Base-by-base conservation (phyloP, 2,113 vertebrate species). In the Arenaria interpres region DNA sequence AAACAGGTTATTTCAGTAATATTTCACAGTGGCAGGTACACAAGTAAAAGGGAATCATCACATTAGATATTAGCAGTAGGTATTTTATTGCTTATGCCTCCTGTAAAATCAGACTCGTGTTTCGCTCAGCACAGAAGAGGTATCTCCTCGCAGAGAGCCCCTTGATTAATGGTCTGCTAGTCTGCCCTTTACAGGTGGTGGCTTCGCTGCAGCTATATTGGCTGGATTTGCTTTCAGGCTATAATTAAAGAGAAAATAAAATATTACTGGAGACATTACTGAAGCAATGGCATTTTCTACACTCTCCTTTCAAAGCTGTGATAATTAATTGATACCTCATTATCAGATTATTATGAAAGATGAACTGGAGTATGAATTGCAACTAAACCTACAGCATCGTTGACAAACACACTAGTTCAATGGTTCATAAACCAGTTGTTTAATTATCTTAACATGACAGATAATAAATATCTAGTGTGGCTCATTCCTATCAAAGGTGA, bases 11-110 rank as follows among this genome's bases (percentile, higher is more conserved):
- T 96, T 96, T 94, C 89, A 71, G 81, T 96, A 87, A 89, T 97
- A 97, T 96, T 95, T 95, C 94, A 96, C 54, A 43, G 71, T 97
- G 95, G 73, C 95, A 95, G 92, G 87, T 93, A 86, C 75, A 96
- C 71, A 93, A 92, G 92, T 95, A 88, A 95, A 95, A 95, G 74
- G 74, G 85, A 85, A 91, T 91, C 84, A 92, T 91, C 71, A 33
- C 77, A 54, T 93, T 91, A 96, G 84, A 35, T 91, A 89, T 94
- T 94, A 95, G 77, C 71, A 57, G 69, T 83, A 33, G 62, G 66
- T 91, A 88, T 95, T 96, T 97, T 95, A 95, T 80, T 95, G 91
- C 91, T 83, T 84, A 21, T 76, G 74, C 66, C 57, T 92, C 53
- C 92, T 97, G 92, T 79, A 95, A 95, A 91, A 95, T 37, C 90